Evolutionary conservation across 2,888 invertebrate species (phyloP).

Genomic region (Pandemis corylana): DNA sequence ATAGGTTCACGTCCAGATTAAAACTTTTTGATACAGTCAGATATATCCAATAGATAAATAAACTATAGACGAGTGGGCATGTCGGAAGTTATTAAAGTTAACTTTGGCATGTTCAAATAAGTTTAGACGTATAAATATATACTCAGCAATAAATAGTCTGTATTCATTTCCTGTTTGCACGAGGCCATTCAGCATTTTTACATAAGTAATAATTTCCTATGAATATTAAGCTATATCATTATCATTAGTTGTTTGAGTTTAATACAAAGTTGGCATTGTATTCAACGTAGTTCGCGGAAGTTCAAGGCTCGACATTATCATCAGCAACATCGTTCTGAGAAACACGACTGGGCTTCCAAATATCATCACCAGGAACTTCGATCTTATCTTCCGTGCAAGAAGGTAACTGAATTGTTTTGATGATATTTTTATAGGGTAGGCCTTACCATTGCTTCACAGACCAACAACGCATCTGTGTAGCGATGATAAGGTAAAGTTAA

Average conservation of each 20-base stretch:
- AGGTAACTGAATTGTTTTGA: no score
- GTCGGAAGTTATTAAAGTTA: constrained; percentile 36
- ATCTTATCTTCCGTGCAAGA: no score
- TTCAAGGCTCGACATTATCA: constrained; percentile 26
- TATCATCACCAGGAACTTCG: neutral
- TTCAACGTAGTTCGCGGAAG: constrained; percentile 15
- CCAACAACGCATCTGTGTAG: no score
- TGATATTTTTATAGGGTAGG: no score
- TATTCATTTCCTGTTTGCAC: constrained; percentile 36
- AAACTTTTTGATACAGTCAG: constrained; percentile 10
- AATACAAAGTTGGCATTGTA: constrained; percentile 35
- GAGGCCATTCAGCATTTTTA: constrained; percentile 34
- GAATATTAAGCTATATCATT: constrained; percentile 21
- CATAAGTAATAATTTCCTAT: constrained; percentile 38
- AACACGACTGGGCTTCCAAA: neutral
- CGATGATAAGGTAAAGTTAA: no score
- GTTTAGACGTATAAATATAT: constrained; percentile 25
- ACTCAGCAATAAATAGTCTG: constrained; percentile 11
- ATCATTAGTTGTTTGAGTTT: constrained; percentile 31
- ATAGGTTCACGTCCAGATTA: constrained; percentile 5
- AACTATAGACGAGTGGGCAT: constrained; percentile 14
- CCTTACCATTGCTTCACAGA: no score
- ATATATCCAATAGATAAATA: constrained; percentile 16
- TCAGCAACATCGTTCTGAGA: constrained; percentile 15
- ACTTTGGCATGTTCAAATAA: constrained; percentile 19